These are phyloP conservation scores for Gallinago stenura DNA, from an alignment of 2,797 vertebrate genomes.

Conservation along the genomic window DNA sequence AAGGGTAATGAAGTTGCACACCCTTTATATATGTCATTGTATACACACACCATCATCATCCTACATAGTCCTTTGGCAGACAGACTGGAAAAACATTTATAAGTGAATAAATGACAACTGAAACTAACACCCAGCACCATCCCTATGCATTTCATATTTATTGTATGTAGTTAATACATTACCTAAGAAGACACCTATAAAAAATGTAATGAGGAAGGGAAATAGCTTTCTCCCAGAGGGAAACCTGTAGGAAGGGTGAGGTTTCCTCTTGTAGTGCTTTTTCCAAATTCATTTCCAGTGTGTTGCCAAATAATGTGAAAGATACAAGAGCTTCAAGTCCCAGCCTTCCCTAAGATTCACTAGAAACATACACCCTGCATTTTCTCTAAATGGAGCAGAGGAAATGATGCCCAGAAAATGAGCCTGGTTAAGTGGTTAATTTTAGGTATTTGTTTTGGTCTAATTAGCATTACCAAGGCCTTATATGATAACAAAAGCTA, in stretches of 20 bases:
- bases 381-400: neutral
- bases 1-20: neutral
- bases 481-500: neutral
- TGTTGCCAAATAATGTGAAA: neutral
- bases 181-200: conserved; percentile 5
- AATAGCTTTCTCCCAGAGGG: conserved; percentile 1
- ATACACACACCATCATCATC: neutral
- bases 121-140: conserved; percentile 18
- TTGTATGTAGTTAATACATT: neutral
- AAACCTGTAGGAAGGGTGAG: conserved; percentile 24
- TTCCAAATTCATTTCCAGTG: conserved; percentile 13
- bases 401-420: neutral
- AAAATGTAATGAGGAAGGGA: neutral
- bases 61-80: conserved; percentile 4
- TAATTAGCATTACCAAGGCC: neutral
- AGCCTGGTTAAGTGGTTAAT: neutral
- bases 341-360: neutral
- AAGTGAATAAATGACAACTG: neutral
- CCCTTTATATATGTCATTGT: conserved; percentile 1
- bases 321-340: neutral
- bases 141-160: conserved; percentile 16
- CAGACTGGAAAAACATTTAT: conserved; percentile 34
- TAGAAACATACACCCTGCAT: neutral
- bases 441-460: neutral
- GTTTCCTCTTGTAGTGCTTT: conserved; percentile 12